Evolutionary conservation across 2,113 vertebrate genomes (phyloP), one percentile per base, ranked within the genome.

Genomic region (Rhagologus leucostigma): DNA sequence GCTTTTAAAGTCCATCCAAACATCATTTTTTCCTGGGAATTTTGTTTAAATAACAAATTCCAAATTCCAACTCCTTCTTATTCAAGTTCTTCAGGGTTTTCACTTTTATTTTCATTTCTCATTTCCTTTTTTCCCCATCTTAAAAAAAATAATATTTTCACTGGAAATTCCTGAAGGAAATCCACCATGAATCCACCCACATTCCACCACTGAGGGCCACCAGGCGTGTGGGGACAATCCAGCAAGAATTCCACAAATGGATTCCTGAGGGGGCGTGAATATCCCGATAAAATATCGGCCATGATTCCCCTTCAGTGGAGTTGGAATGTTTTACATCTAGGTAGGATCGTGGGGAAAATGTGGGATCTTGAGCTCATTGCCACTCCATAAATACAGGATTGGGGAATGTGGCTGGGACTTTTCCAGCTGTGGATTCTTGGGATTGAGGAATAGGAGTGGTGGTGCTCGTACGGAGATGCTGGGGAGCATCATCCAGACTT

Each of bases 401-500:
- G 12, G 50, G 33, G 11, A 16, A 41, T n/a, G 50, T 18, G 13
- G 6, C 0, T 22, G 21, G 68, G 59, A 21, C 7, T 7, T 63
- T 27, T 23, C 41, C 16, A 62, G 30, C 30, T 37, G 26, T 16
- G 56, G 27, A 9, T 3, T 71, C 85, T 75, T 35, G 57, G 41
- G 30, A 13, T 6, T 67, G 68, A 11, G n/a, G 49, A 53, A 30
- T 37, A 33, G 7, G 19, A 26, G 24, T 0, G 0, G 8, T 10
- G 30, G 5, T 7, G 41, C 2, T 10, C 2, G 0, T 2, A 3
- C 0, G 11, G 64, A 59, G 49, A 19, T 1, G 4, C 1, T 27
- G 44, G 11, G 53, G 26, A 55, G 30, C n/a, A 44, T 10, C 10
- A 6, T 29, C 47, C 8, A 9, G 35, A 5, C 6, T 74, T 60